Evolutionary conservation across 2,797 vertebrate species (phyloP).

Genomic region (Zenarchopterus dispar): DNA sequence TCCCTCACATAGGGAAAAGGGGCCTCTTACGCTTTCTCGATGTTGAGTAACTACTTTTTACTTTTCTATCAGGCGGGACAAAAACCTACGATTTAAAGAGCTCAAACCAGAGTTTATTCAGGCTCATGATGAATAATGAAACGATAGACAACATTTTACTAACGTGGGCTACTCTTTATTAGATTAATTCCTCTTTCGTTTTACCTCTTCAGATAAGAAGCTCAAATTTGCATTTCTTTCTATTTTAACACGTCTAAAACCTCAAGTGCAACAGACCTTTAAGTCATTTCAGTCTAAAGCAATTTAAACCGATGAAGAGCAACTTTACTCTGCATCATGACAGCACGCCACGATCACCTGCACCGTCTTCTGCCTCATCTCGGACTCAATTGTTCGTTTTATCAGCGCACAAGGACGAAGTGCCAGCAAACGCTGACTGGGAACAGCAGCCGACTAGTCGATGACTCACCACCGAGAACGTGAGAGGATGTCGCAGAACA

Average conservation of each 20-base stretch:
- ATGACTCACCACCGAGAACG: constrained; percentile 49
- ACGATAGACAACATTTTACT: constrained; percentile 13
- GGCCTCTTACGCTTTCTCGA: constrained; percentile 68
- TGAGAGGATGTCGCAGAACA: constrained; percentile 50
- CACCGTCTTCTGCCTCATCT: constrained; percentile 4
- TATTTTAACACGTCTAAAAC: neutral
- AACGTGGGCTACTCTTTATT: neutral
- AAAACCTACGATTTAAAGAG: constrained; percentile 33
- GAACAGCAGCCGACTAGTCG: constrained; percentile 29
- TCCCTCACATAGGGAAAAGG: constrained; percentile 63
- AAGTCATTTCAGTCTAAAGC: constrained; percentile 7
- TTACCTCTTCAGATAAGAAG: constrained; percentile 15
- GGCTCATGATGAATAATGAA: constrained; percentile 29
- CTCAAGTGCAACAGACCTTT: constrained; percentile 8
- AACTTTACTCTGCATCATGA: constrained; percentile 14
- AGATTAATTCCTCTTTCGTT: neutral
- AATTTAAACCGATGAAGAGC: constrained; percentile 16
- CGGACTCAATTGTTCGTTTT: constrained; percentile 15
- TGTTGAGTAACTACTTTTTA: constrained; percentile 62
- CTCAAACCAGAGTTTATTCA: constrained; percentile 45
- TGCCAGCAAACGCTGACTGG: constrained; percentile 21
- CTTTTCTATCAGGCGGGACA: constrained; percentile 34
- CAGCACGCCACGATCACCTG: constrained; percentile 2
- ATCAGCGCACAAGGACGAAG: constrained; percentile 1
- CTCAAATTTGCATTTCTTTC: constrained; percentile 10